Evolutionary conservation across 2,797 vertebrate genomes (phyloP), one percentile per base, ranked within the genome.

Genomic region (Scomberomorus guttatus): DNA sequence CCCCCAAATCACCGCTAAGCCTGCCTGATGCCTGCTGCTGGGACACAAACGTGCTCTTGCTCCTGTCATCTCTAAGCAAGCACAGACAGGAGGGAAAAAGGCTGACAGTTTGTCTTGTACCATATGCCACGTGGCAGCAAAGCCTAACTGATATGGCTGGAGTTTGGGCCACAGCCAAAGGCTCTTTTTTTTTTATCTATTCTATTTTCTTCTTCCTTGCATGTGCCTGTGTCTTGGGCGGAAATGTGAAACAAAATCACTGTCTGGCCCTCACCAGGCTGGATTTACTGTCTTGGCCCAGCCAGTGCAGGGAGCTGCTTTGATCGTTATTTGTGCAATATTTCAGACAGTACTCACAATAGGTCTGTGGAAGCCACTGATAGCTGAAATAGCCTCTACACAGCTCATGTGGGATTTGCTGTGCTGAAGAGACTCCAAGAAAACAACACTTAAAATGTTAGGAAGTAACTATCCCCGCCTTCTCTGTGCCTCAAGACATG

Each of bases 71-170:
- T 93, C 90, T 76, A 73, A 89, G 89, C 87, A 90, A 80, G 68
- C 83, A 87, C 75, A 87, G 87, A 83, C 81, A 88, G 68, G 87
- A 87, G 87, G 80, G 77, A 75, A 87, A 91, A 90, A 89, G 87
- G 86, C 89, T 95, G 94, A 95, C 95, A 95, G 94, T 95, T 95
- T 96, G 95, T 96, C 95, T 95, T 91, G 90, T 85, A 93, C 93
- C 95, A 95, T 96, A 96, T 95, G 95, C 93, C 92, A 92, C 87
- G 83, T 95, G 94, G 95, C 95, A 96, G 90, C 93, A 95, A 93
- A 93, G 91, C 88, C 92, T 85, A 92, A 92, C 90, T 94, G 95
- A 95, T 95, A 95, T 80, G 90, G 84, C 86, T 81, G 44, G 90
- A 90, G 93, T 93, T 91, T 91, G 86, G 91, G 87, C 86, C 83